phyloP scores from a whole-genome alignment of 2,797 vertebrate genomes.

The Hipposideros larvatus region DNA sequence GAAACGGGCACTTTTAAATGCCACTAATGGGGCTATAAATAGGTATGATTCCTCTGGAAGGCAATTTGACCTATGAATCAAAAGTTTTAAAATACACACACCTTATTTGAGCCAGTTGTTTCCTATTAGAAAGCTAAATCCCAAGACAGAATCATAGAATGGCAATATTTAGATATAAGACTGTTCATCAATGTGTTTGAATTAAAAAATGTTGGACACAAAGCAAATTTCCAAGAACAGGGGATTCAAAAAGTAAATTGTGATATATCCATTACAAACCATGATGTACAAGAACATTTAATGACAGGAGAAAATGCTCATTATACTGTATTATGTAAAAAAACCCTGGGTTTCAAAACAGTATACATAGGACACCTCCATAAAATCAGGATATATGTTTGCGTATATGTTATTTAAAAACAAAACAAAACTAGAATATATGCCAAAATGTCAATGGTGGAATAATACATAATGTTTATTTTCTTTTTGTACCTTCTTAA shows the following conservation, averaged over 20 bases:
- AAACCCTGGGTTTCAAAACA: background rate
- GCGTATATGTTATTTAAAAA: background rate
- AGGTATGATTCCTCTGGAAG: background rate
- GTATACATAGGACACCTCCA: background rate
- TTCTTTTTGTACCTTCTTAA: background rate
- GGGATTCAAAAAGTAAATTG: background rate
- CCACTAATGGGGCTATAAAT: background rate
- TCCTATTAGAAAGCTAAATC: background rate
- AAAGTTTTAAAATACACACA: background rate
- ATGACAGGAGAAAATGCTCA: background rate
- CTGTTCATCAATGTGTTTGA: background rate
- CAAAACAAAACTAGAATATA: background rate
- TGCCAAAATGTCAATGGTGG: background rate
- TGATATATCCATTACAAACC: background rate
- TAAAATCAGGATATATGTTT: background rate
- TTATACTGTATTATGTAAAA: background rate
- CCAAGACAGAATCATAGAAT: background rate
- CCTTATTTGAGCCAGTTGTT: background rate
- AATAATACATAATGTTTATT: background rate
- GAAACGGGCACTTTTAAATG: background rate
- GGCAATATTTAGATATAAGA: background rate
- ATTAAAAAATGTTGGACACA: background rate
- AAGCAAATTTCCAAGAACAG: conserved; percentile 51
- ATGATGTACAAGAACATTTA: background rate
- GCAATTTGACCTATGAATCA: background rate